Base-by-base conservation (phyloP, 2,888 invertebrate species). In the Lydus trimaculatus region DNA sequence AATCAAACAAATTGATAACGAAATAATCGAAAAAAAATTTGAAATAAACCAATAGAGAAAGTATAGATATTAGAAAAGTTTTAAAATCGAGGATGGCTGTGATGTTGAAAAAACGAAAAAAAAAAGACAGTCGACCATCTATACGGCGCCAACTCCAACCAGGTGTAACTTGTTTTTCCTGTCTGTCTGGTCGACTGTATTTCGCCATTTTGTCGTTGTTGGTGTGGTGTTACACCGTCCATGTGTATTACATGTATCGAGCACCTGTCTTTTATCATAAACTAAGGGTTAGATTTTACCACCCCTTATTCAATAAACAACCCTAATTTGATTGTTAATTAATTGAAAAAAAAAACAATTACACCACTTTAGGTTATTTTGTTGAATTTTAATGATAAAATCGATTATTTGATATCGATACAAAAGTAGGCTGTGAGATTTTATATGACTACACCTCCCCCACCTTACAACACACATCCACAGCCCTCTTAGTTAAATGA, bases 151-250 rank as follows among this genome's bases (percentile, higher is more conserved):
- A 23, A 56, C 58, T 36, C 63, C 1, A 56, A 2, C 6, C 70
- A 70, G 70, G 70, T 70, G 70, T 64, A 70, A 70, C 66, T 61
- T 63, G 70, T 66, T 65, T 65, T 65, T 60, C 60, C 31, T 61
- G 56, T 58, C 58, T 13, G 31, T 11, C 33, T 56, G 36, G 60
- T 31, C 62, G 65, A 52, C 39, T 31, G 64, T 66, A 56, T 56
- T 52, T 66, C 70, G 70, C 70, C 70, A 70, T 70, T 70, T 70
- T 70, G 70, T 69, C 65, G 62, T 31, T 33, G 15, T 20, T 65
- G 39, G 61, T 48, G 48, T 17, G 65, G 59, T 33, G 63, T 17
- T 20, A n/a, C 11, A 33, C 36, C 36, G 36, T 39, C 61, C 23
- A 20, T 48, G 20, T 48, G 20, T 48, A 9, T n/a, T n/a, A n/a